Conservation (phyloP, 2,888 invertebrate species). For the Salpingus planirostris region DNA sequence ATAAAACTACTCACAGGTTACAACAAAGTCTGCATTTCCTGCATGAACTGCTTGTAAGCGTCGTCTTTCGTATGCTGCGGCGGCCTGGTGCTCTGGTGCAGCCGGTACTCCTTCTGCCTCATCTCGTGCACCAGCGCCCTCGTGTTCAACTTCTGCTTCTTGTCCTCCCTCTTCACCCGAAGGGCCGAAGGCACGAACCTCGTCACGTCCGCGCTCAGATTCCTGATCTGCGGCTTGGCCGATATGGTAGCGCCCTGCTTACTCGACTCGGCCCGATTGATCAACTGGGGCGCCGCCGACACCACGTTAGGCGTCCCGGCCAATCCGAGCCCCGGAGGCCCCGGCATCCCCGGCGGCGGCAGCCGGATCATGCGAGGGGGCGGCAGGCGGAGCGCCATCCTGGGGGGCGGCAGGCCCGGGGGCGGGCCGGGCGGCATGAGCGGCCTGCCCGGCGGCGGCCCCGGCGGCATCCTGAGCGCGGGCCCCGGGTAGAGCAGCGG, state of each 20-base stretch:
- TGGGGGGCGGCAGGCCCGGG: slow-evolving; percentile 49
- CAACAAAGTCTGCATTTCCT: slow-evolving; percentile 91
- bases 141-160: slow-evolving; percentile 49
- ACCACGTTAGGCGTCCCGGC: slow-evolving; percentile 58
- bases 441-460: slow-evolving; percentile 45
- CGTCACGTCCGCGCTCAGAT: slow-evolving; percentile 89
- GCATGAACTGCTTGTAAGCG: slow-evolving; percentile 98
- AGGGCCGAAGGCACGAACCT: slow-evolving; percentile 90
- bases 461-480: slow-evolving; percentile 40
- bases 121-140: slow-evolving; percentile 47
- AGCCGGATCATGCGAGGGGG: slow-evolving; percentile 44
- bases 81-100: slow-evolving; percentile 27
- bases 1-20: slow-evolving; percentile 42
- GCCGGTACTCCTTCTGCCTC: slow-evolving; percentile 43
- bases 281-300: slow-evolving; percentile 73
- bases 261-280: slow-evolving; percentile 49
- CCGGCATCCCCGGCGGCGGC: slow-evolving; percentile 27
- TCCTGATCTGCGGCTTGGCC: slow-evolving; percentile 94
- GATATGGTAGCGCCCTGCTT: slow-evolving; percentile 70
- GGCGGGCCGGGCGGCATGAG: slow-evolving; percentile 50
- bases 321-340: slow-evolving; percentile 23
- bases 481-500: slow-evolving; percentile 36
- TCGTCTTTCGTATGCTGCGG: slow-evolving; percentile 79
- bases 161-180: slow-evolving; percentile 81
- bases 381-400: slow-evolving; percentile 47